Evolutionary conservation across 92 coral and sea anemone species (phyloP), one percentile per base, ranked within the genome.

Genomic region (Scolanthus callimorphus): DNA sequence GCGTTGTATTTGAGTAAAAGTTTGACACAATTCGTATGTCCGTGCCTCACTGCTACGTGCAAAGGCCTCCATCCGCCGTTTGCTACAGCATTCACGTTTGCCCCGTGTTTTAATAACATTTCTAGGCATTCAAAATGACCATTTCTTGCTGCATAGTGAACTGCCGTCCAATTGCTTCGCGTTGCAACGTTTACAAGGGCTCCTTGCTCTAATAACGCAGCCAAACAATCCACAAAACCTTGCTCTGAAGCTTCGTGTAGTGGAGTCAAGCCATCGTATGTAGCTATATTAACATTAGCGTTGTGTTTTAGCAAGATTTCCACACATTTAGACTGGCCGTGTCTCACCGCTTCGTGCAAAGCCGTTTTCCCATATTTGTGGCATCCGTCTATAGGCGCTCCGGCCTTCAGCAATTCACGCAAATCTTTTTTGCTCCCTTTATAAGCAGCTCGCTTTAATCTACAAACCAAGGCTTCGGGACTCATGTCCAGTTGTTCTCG

Each of bases 321-420:
- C 44, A 94, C 96, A 73, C 99, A 94, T 66, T 90, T 70, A 67
- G 71, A 89, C 72, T 88, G 94, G 48, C 99, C 99, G 71, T 86
- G 96, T 49, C 99, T 79, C 47, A 90, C 99, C 26, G 99, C 99
- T 71, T 94, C 92, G 77, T 94, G 99, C 38, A 94, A 82, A 27
- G 99, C 99, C 57, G 99, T 89, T 73, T 94, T 94, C 62, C 99
- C 99, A 66, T 84, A 89, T 75, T 84, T 88, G 45, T 90, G 96
- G 62, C 96, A 94, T 15, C 96, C 99, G 78, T 94, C 95, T 38
- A 94, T 81, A 31, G 91, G 86, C 29, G 96, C 99, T 57, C 99
- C 99, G 56, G 96, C 96, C 77, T 84, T 89, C 52, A 94, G 73
- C 50, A 94, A 71, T 61, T 89, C 89, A 66, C 91, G 91, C 63